Conservation (phyloP, 1,140 invertebrate genomes). For the Zaprionus camerounensis region DNA sequence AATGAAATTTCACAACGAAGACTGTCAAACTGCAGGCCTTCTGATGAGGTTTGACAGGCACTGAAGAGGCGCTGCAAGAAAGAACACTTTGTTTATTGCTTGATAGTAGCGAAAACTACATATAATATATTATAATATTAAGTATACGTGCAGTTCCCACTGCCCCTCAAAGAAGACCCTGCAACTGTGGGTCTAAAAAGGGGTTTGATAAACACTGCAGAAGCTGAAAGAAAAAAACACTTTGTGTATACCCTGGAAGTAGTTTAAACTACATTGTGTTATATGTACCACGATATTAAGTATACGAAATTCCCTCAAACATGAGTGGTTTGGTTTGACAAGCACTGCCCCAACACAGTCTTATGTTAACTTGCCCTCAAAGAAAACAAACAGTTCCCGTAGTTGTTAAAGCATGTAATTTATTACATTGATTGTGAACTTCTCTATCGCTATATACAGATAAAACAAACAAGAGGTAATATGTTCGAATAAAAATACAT, state of each 20-base stretch:
- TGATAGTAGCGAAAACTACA: not conserved
- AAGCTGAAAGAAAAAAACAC: not conserved
- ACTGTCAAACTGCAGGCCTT: slow-evolving; percentile 14
- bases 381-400: not conserved
- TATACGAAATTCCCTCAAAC: not conserved
- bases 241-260: too few relatives aligned
- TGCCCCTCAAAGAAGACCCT: not conserved
- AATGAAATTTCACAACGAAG: not conserved
- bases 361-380: not conserved
- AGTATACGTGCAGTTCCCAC: not conserved
- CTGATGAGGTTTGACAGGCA: not conserved
- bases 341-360: slow-evolving; percentile 1
- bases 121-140: too few relatives aligned
- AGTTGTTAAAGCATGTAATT: slow-evolving; percentile 62
- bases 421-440: slow-evolving; percentile 78
- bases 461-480: slow-evolving; percentile 29
- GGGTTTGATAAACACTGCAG: too few relatives aligned
- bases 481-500: not conserved
- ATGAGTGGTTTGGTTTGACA: slow-evolving; percentile 9
- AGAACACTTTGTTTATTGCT: not conserved
- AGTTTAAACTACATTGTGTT: too few relatives aligned
- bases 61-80: not conserved
- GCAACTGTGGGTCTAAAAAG: too few relatives aligned
- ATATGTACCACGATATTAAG: too few relatives aligned
- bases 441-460: slow-evolving; percentile 68